Percentiles rank a stretch among this genome's conserved stretches.
phyloP scores from a whole-genome alignment of 2,888 invertebrate genomes.

The Plemyria rubiginata region DNA sequence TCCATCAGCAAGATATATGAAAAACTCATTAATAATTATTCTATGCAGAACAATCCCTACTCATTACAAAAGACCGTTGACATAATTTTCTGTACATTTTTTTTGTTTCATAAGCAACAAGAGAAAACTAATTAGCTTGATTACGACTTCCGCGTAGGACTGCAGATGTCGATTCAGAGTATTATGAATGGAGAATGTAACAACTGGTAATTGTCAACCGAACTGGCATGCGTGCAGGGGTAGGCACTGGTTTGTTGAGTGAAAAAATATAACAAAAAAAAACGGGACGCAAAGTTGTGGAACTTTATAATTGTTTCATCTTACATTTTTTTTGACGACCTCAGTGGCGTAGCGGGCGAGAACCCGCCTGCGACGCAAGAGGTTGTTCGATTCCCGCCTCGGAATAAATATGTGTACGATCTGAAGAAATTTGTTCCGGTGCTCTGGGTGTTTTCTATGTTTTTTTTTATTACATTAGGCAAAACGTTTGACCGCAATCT shows the following conservation, averaged over 20 bases:
- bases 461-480: no score
- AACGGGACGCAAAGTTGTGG: no score
- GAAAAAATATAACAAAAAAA: background rate
- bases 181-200: constrained; percentile 12
- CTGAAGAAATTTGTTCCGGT: no score
- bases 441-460: no score
- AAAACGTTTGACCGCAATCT: no score
- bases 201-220: background rate
- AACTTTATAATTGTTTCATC: no score
- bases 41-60: background rate
- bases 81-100: constrained; percentile 13
- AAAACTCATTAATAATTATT: background rate
- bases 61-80: constrained; percentile 1
- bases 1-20: no score
- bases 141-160: constrained; percentile 1
- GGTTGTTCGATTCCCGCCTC: no score
- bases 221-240: background rate
- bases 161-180: constrained; percentile 13
- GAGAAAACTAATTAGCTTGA: constrained; percentile 18
- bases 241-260: background rate
- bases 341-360: no score
- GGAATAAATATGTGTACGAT: no score
- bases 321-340: no score
- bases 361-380: no score
- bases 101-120: constrained; percentile 3